Evolutionary conservation across 2,888 invertebrate species (phyloP).

Genomic region (Patella pellucida): DNA sequence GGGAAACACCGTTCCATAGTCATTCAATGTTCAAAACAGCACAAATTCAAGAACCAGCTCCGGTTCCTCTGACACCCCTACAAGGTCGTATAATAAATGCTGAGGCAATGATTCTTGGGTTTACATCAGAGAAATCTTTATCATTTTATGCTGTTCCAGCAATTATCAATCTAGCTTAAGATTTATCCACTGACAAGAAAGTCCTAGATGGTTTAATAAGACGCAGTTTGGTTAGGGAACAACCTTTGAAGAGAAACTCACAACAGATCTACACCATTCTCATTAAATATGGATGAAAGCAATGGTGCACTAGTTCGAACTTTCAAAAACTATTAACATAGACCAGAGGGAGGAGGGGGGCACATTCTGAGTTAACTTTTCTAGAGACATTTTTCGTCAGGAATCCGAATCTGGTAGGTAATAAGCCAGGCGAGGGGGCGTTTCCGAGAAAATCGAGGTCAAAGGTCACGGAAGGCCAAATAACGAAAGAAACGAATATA

Average conservation of each 20-base stretch:
- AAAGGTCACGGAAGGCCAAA: too few relatives aligned
- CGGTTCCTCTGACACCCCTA: conserved; percentile 24
- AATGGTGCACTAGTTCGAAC: conserved; percentile 32
- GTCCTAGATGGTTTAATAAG: conserved; percentile 28
- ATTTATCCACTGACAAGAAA: conserved; percentile 30
- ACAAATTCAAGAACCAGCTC: background rate
- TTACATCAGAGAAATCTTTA: conserved; percentile 33
- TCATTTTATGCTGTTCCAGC: conserved; percentile 29
- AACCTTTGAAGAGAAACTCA: conserved; percentile 19
- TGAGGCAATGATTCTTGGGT: conserved; percentile 27
- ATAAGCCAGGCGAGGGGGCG: too few relatives aligned
- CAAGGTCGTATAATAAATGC: conserved; percentile 25
- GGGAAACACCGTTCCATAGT: too few relatives aligned
- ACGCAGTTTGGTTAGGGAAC: too few relatives aligned
- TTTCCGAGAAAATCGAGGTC: too few relatives aligned
- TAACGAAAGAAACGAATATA: too few relatives aligned
- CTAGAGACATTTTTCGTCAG: too few relatives aligned
- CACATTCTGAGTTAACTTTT: too few relatives aligned
- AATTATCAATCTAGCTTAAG: conserved; percentile 34
- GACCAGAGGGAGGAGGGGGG: too few relatives aligned
- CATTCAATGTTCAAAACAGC: background rate
- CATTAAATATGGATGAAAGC: conserved; percentile 33
- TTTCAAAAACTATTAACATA: conserved; percentile 29
- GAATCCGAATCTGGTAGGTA: too few relatives aligned
- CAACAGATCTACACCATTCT: conserved; percentile 22